A percentile compares a stretch with the other conserved stretches of the same genome.
Conservation (phyloP, 2,113 vertebrate species). For the Scomber colias region DNA sequence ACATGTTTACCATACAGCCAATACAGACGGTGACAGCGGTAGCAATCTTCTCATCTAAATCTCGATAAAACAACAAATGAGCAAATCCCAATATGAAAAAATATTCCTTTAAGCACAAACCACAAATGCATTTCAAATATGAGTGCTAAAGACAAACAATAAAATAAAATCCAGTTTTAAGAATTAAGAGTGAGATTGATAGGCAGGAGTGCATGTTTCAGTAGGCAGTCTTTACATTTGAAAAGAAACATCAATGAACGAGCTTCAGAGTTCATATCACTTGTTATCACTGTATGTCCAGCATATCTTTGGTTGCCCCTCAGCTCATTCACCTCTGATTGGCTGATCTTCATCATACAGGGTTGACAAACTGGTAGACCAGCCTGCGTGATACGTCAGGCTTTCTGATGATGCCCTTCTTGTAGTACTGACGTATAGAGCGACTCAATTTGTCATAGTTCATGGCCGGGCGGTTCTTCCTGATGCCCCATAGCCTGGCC, state of each 20-base stretch:
- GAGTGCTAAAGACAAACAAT: constrained; percentile 11
- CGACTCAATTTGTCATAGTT: constrained; percentile 98
- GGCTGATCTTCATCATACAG: constrained; percentile 79
- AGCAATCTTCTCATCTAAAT: background rate
- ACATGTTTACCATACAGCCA: background rate
- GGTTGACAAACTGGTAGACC: constrained; percentile 96
- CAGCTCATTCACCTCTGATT: constrained; percentile 11
- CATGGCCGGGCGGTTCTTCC: constrained; percentile 97
- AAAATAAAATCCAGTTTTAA: background rate
- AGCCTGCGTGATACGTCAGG: constrained; percentile 94
- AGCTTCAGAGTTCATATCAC: constrained; percentile 22
- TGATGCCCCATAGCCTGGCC: constrained; percentile 93
- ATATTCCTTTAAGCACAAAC: background rate
- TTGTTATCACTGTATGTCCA: constrained; percentile 55
- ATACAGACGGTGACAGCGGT: background rate
- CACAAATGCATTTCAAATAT: background rate
- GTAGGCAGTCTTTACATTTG: constrained; percentile 69
- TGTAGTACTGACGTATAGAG: constrained; percentile 98
- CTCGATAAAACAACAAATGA: background rate
- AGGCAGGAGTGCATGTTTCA: constrained; percentile 72
- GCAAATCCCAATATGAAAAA: too few species aligned
- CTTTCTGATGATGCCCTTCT: constrained; percentile 96
- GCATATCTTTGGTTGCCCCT: constrained; percentile 49
- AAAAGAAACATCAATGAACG: constrained; percentile 19
- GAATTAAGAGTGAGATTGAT: constrained; percentile 19